Conservation (phyloP, 2,113 vertebrate genomes). For the Pristiophorus japonicus region DNA sequence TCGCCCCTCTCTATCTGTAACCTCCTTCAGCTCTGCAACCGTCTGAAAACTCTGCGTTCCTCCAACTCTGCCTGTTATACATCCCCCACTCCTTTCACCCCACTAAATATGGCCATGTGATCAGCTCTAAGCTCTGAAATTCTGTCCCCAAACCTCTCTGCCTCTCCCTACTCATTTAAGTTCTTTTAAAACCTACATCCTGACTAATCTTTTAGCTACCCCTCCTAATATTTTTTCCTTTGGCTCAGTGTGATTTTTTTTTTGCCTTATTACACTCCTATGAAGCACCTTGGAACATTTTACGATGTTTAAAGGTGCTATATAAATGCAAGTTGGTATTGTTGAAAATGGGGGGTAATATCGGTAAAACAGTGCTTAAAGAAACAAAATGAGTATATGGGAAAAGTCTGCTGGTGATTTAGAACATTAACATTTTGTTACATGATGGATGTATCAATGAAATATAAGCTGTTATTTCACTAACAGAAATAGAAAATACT, state of each 20-base stretch:
- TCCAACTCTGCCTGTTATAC: too few species aligned
- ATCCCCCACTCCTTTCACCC: background rate
- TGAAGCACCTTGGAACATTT: background rate
- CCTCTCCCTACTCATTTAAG: background rate
- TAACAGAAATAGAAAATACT: background rate
- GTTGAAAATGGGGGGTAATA: background rate
- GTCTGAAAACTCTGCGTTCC: background rate
- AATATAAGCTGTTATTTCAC: background rate
- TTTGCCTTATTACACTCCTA: background rate
- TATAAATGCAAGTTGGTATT: background rate
- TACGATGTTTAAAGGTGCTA: background rate
- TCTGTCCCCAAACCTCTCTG: background rate
- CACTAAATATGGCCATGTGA: background rate
- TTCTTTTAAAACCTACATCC: background rate
- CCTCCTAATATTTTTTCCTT: background rate
- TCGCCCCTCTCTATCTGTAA: background rate
- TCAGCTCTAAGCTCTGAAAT: background rate
- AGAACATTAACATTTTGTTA: background rate
- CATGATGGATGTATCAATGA: background rate
- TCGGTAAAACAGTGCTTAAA: background rate
- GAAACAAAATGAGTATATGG: too few species aligned
- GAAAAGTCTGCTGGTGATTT: background rate
- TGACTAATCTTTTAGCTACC: background rate
- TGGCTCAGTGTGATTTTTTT: background rate
- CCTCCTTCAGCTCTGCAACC: background rate